phyloP scores from a whole-genome alignment of 1,140 invertebrate species.

The Drosophila punjabiensis region DNA sequence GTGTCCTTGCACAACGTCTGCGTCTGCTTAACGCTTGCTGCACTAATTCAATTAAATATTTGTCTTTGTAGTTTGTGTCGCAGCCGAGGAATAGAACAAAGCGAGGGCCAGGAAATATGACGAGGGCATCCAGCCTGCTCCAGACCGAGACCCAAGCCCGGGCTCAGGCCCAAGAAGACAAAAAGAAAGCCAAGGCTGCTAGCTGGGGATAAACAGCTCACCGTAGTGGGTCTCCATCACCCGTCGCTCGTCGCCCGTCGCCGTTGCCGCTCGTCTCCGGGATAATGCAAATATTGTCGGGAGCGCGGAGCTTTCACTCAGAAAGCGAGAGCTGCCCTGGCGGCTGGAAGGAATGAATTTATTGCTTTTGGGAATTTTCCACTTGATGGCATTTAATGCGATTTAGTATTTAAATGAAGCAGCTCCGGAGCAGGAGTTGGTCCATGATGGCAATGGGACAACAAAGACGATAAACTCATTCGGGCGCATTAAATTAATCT shows the following conservation, averaged over 20 bases:
- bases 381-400: slow-evolving; percentile 84
- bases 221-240: slow-evolving; percentile 19
- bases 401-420: slow-evolving; percentile 84
- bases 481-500: slow-evolving; percentile 80
- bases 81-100: slow-evolving; percentile 8
- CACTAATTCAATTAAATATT: slow-evolving; percentile 84
- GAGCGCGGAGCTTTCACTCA: slow-evolving; percentile 57
- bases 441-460: slow-evolving; percentile 44
- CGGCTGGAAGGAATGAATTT: slow-evolving; percentile 72
- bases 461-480: slow-evolving; percentile 80
- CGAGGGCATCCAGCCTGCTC: slow-evolving; percentile 19
- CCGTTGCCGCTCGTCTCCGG: slow-evolving; percentile 8
- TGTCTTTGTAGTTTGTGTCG: slow-evolving; percentile 79
- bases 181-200: slow-evolving; percentile 49
- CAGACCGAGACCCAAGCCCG: slow-evolving; percentile 36
- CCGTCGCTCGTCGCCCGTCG: neutral
- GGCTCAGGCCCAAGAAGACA: slow-evolving; percentile 47
- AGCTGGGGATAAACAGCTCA: slow-evolving; percentile 69
- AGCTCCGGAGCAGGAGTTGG: slow-evolving; percentile 27
- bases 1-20: slow-evolving; percentile 64
- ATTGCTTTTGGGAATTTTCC: slow-evolving; percentile 84
- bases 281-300: slow-evolving; percentile 82
- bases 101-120: slow-evolving; percentile 25
- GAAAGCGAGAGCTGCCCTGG: slow-evolving; percentile 57
- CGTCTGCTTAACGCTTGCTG: slow-evolving; percentile 79